Conservation (phyloP, 2,113 vertebrate species). For the Anarhynchus alexandrinus region DNA sequence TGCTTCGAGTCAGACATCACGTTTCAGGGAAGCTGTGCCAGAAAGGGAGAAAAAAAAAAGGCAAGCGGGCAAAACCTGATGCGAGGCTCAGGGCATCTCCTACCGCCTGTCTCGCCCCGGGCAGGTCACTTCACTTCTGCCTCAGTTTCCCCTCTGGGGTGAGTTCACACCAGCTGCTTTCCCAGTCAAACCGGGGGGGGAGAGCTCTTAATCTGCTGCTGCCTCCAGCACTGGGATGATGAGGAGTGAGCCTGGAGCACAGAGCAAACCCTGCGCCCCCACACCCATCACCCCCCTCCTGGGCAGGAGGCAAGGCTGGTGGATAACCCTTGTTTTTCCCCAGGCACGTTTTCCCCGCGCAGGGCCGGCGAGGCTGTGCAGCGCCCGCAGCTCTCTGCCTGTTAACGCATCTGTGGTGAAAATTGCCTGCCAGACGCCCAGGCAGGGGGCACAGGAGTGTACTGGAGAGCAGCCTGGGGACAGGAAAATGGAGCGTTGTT, state of each 20-base stretch:
- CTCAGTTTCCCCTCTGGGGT: neutral
- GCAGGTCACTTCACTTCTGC: neutral
- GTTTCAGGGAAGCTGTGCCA: neutral
- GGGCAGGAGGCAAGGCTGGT: neutral
- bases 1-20: neutral
- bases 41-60: neutral
- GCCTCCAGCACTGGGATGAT: fast-evolving
- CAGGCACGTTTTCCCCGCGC: fast-evolving
- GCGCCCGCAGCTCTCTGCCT: neutral
- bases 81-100: neutral
- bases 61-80: neutral
- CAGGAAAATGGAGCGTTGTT: fast-evolving
- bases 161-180: neutral
- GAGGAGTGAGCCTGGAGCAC: neutral
- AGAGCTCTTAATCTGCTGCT: neutral
- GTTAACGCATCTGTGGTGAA: neutral
- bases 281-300: neutral
- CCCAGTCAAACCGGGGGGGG: neutral
- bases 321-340: neutral
- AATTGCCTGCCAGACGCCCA: neutral
- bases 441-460: neutral
- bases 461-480: neutral
- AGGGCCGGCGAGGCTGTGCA: neutral
- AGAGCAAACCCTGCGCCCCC: neutral
- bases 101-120: neutral